phyloP scores from a whole-genome alignment of 1,140 invertebrate genomes.

The Aculops lycopersici region DNA sequence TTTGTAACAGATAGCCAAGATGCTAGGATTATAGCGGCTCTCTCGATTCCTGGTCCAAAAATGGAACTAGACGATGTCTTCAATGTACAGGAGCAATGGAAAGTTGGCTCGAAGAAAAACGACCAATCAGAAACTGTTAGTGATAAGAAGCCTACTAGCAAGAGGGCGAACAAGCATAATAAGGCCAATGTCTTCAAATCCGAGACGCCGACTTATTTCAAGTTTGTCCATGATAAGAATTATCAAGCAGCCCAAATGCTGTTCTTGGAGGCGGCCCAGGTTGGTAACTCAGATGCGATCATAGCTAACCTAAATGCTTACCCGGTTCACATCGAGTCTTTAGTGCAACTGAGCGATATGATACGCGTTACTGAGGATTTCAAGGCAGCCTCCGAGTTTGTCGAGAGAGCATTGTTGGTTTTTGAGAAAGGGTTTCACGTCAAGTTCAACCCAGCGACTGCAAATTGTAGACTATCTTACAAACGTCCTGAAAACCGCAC shows the following conservation, averaged over 20 bases:
- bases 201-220: constrained; percentile 27
- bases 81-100: neutral
- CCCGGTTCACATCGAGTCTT: constrained; percentile 44
- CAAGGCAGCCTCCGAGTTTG: constrained; percentile 35
- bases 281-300: constrained; percentile 42
- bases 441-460: constrained; percentile 36
- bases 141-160: too few relatives aligned
- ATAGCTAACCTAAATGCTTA: constrained; percentile 34
- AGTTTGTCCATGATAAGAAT: constrained; percentile 37
- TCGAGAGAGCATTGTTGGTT: constrained; percentile 35
- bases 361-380: constrained; percentile 43
- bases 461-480: constrained; percentile 42
- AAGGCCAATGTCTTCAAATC: constrained; percentile 4
- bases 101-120: too few relatives aligned
- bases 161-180: neutral
- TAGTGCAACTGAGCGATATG: constrained; percentile 52
- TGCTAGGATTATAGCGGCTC: neutral
- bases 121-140: too few relatives aligned
- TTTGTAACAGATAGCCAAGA: neutral
- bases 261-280: constrained; percentile 43
- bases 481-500: constrained; percentile 44
- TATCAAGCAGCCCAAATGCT: constrained; percentile 38
- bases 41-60: neutral
- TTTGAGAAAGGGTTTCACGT: constrained; percentile 46
- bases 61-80: neutral